A percentile compares a stretch with the other conserved stretches of the same genome.
Evolutionary conservation across 2,888 invertebrate genomes (phyloP).

Genomic region (Aphelenchoides bicaudatus): DNA sequence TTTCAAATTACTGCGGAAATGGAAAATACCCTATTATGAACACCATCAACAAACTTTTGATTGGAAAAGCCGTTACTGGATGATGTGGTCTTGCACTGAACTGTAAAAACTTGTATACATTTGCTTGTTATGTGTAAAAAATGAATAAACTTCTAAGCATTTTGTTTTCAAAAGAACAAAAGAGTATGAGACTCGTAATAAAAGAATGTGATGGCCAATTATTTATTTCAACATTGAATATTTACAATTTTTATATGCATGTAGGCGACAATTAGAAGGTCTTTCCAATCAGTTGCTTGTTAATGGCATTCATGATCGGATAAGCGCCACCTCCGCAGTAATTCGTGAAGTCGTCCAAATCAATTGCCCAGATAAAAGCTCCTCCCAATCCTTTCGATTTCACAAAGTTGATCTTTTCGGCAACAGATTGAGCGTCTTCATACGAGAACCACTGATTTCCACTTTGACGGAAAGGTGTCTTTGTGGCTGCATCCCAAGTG

Average conservation of each 20-base stretch:
- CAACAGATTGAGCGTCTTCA: constrained; percentile 79
- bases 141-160: too few relatives aligned
- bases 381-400: constrained; percentile 47
- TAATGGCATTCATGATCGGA: constrained; percentile 47
- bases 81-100: too few relatives aligned
- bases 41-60: constrained; percentile 38
- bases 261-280: too few relatives aligned
- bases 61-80: too few relatives aligned
- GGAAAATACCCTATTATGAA: constrained; percentile 49
- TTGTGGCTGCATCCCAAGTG: constrained; percentile 68
- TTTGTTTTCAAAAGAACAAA: too few relatives aligned
- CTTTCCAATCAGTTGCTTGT: too few relatives aligned
- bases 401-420: constrained; percentile 70
- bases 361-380: constrained; percentile 56
- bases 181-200: too few relatives aligned
- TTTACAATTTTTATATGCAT: too few relatives aligned
- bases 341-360: constrained; percentile 55
- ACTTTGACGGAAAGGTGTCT: constrained; percentile 61
- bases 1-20: constrained; percentile 43
- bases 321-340: constrained; percentile 45
- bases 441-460: constrained; percentile 87
- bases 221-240: too few relatives aligned
- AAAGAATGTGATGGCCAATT: too few relatives aligned
- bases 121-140: too few relatives aligned
- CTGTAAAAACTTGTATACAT: too few relatives aligned